phyloP scores from a whole-genome alignment of 2,797 vertebrate genomes.

The Tragelaphus eurycerus region DNA sequence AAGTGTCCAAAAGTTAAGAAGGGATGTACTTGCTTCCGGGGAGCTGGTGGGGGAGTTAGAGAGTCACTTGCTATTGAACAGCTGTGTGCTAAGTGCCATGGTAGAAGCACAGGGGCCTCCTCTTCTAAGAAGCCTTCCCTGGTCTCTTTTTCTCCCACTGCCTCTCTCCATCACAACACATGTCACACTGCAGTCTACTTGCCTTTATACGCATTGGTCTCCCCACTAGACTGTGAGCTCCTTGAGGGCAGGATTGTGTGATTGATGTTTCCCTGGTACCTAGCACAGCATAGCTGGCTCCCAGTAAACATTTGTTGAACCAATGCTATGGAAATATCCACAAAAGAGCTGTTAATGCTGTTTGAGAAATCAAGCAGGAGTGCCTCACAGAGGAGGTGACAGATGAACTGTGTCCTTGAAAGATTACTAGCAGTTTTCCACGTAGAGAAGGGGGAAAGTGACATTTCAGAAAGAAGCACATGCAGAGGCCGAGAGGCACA shows the following conservation, averaged over 20 bases:
- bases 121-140: slow-evolving; percentile 16
- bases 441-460: slow-evolving; percentile 12
- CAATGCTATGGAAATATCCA: not conserved
- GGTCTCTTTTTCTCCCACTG: slow-evolving; percentile 15
- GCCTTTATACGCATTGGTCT: not conserved
- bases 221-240: not conserved
- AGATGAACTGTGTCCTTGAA: not conserved
- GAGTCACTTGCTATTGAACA: not conserved
- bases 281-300: not conserved
- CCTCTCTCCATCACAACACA: not conserved
- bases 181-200: not conserved
- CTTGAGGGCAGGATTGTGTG: slow-evolving; percentile 16
- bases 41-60: not conserved
- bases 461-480: not conserved
- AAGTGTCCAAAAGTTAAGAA: not conserved
- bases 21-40: not conserved
- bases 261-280: slow-evolving; percentile 7
- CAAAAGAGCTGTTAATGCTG: slow-evolving; percentile 4
- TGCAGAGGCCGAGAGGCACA: not conserved
- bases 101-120: not conserved
- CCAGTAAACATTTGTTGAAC: not conserved
- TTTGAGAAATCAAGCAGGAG: not conserved
- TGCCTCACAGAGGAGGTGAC: not conserved
- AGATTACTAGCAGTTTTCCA: not conserved
- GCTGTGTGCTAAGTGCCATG: not conserved